Evolutionary conservation across 2,888 invertebrate genomes (phyloP).

Genomic region (Conops quadrifasciatus): DNA sequence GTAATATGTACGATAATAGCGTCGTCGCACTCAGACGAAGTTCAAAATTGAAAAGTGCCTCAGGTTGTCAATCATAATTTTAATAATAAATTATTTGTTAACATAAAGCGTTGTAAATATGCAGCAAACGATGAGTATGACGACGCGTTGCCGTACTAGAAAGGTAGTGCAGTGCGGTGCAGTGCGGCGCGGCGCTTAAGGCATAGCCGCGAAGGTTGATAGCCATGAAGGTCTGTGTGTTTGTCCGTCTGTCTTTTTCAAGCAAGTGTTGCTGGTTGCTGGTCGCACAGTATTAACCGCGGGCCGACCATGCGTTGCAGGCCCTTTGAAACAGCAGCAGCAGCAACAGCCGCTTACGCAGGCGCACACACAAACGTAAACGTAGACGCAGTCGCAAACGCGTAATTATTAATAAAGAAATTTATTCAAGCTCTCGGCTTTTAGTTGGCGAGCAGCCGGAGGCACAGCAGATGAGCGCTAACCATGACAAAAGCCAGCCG

Average conservation of each 20-base stretch:
- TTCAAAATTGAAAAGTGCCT: conserved; percentile 37
- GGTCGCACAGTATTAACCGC: background rate
- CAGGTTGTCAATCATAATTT: conserved; percentile 45
- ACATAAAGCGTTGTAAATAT: conserved; percentile 39
- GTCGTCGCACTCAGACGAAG: conserved; percentile 1
- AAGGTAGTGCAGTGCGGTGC: background rate
- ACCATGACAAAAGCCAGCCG: conserved; percentile 20
- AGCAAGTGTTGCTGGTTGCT: conserved; percentile 16
- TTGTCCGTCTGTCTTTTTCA: too few species aligned
- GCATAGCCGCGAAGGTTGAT: background rate
- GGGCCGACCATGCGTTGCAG: background rate
- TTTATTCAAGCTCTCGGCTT: conserved; percentile 45
- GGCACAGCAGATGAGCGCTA: conserved; percentile 30
- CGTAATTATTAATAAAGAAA: conserved; percentile 43
- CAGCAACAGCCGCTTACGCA: background rate
- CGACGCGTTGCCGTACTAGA: background rate
- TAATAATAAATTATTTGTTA: conserved; percentile 44
- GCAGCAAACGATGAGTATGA: background rate
- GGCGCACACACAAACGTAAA: conserved; percentile 10
- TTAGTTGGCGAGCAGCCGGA: conserved; percentile 36
- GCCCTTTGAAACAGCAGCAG: background rate
- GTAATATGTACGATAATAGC: conserved; percentile 19
- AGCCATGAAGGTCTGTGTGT: conserved; percentile 7
- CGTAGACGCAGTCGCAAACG: conserved; percentile 22
- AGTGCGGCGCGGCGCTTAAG: background rate